phyloP scores from a whole-genome alignment of 2,888 invertebrate genomes.

The Frankliniella fusca region DNA sequence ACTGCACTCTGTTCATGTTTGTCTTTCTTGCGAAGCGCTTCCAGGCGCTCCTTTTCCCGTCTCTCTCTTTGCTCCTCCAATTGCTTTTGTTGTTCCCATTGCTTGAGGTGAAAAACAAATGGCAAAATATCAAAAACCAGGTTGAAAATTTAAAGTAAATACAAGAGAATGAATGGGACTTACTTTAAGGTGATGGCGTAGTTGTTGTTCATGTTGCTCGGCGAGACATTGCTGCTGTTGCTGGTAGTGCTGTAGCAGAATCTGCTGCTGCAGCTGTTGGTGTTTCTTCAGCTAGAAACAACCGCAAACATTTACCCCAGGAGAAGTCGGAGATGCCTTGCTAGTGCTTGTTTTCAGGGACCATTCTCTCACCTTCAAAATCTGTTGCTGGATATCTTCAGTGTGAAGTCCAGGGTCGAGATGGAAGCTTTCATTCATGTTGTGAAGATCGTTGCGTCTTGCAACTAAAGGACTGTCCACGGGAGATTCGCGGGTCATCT shows the following conservation, averaged over 20 bases:
- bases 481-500: constrained; percentile 52
- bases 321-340: constrained; percentile 40
- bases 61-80: constrained; percentile 72
- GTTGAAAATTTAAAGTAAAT: not conserved
- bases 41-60: constrained; percentile 75
- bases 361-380: constrained; percentile 56
- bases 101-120: constrained; percentile 55
- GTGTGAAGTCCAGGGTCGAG: constrained; percentile 56
- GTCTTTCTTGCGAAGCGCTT: constrained; percentile 86
- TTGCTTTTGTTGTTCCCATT: constrained; percentile 84
- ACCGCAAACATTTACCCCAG: constrained; percentile 44
- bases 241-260: constrained; percentile 85
- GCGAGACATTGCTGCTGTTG: constrained; percentile 86
- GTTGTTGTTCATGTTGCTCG: constrained; percentile 84
- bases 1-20: constrained; percentile 94
- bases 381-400: constrained; percentile 63
- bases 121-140: constrained; percentile 28
- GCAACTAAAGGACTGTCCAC: constrained; percentile 48
- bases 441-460: constrained; percentile 46
- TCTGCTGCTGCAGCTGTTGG: constrained; percentile 88
- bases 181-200: constrained; percentile 84
- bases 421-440: constrained; percentile 41
- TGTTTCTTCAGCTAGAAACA: constrained; percentile 79
- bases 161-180: constrained; percentile 38
- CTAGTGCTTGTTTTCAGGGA: no score